Percentiles rank a stretch among this genome's conserved stretches.
Conservation (phyloP, 2,888 invertebrate genomes). For the Hoplodrina blanda region DNA sequence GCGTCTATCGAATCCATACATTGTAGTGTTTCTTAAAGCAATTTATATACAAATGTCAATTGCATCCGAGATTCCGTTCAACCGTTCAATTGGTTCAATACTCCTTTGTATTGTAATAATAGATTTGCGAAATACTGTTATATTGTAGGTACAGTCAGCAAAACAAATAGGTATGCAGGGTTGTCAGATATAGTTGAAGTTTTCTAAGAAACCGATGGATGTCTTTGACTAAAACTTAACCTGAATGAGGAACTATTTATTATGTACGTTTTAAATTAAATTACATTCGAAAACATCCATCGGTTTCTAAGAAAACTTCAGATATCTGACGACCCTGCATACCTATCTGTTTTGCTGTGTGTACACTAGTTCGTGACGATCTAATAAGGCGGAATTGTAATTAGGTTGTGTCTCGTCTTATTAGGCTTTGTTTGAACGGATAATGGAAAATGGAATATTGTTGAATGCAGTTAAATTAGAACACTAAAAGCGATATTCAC, state of each 20-base stretch:
- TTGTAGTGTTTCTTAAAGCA: constrained; percentile 2
- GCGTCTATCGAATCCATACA: not conserved
- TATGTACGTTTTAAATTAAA: no score
- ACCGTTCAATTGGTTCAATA: constrained; percentile 3
- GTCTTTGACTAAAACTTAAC: no score
- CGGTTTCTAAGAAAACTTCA: no score
- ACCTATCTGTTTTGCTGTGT: no score
- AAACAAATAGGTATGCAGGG: no score
- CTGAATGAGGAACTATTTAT: no score
- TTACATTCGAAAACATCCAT: no score
- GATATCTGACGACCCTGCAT: no score
- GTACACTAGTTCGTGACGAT: constrained; percentile 23
- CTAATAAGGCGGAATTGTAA: constrained; percentile 8
- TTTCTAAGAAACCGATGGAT: no score
- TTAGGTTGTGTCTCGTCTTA: constrained; percentile 7
- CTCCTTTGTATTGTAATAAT: constrained; percentile 27
- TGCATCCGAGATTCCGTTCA: constrained; percentile 13
- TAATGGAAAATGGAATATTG: not conserved
- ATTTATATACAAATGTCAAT: constrained; percentile 12
- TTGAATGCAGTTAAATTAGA: not conserved
- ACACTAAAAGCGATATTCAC: not conserved
- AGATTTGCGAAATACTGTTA: constrained; percentile 9
- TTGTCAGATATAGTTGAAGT: no score
- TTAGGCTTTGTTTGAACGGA: not conserved
- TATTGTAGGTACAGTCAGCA: not conserved